Conservation (phyloP, 2,797 vertebrate genomes). For the Phyllotis vaccarum region DNA sequence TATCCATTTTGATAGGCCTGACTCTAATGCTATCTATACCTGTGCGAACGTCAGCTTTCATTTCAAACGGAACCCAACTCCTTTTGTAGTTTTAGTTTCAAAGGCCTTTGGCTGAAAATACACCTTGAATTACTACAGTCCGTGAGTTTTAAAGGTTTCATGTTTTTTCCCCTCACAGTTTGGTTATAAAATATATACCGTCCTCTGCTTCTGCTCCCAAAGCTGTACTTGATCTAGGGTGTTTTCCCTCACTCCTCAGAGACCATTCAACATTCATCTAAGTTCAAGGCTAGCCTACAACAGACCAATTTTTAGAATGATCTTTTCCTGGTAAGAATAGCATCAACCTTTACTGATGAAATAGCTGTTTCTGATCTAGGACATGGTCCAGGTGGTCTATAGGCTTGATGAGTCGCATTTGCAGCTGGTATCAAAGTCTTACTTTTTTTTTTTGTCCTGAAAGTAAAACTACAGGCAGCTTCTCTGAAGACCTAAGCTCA, state of each 20-base stretch:
- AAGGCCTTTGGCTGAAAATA: not conserved
- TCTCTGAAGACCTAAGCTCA: not conserved
- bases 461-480: not conserved
- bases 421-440: not conserved
- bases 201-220: not conserved
- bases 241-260: not conserved
- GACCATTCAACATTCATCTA: not conserved
- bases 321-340: not conserved
- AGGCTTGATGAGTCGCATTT: not conserved
- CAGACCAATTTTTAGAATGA: not conserved
- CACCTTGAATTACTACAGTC: not conserved
- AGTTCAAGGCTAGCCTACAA: not conserved
- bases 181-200: not conserved
- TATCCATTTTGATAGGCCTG: not conserved
- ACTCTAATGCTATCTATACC: not conserved
- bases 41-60: not conserved
- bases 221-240: not conserved
- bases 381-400: not conserved
- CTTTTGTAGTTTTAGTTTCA: not conserved
- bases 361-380: not conserved
- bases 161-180: not conserved
- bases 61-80: not conserved
- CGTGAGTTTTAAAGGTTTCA: not conserved
- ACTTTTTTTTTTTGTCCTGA: not conserved
- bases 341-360: not conserved